Conservation (phyloP, 2,888 invertebrate genomes). For the Eumerus sabulonum region DNA sequence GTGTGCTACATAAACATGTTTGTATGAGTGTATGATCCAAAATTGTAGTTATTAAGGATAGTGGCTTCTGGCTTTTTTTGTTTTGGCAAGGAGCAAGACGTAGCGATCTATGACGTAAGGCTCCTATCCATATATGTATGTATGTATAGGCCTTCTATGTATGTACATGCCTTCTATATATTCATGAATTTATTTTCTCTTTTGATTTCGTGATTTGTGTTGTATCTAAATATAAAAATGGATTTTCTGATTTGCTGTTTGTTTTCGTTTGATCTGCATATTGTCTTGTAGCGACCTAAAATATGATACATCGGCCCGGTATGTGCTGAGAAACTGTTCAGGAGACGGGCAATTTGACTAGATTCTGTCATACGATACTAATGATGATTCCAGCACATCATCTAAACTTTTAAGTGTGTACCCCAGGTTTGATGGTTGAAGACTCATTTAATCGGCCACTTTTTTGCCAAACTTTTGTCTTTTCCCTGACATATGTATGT, state of each 20-base stretch:
- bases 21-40: constrained; percentile 11
- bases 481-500: too few species aligned
- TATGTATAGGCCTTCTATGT: too few species aligned
- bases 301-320: constrained; percentile 28
- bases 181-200: constrained; percentile 15
- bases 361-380: not conserved
- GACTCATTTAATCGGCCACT: too few species aligned
- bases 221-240: constrained; percentile 48
- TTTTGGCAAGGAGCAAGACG: constrained; percentile 53
- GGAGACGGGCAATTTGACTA: constrained; percentile 4
- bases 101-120: constrained; percentile 52
- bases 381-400: too few species aligned
- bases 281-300: constrained; percentile 19
- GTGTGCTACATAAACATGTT: too few species aligned
- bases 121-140: not conserved
- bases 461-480: too few species aligned
- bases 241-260: constrained; percentile 14
- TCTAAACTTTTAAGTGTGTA: too few species aligned
- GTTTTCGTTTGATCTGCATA: constrained; percentile 24
- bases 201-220: constrained; percentile 23
- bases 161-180: constrained; percentile 20
- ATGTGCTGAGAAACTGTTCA: constrained; percentile 3
- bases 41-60: constrained; percentile 41
- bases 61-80: constrained; percentile 19
- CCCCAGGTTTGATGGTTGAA: too few species aligned